These are phyloP conservation scores for Cosmorhoe ocellata DNA, from an alignment of 2,888 invertebrate species.

Conservation along the genomic window DNA sequence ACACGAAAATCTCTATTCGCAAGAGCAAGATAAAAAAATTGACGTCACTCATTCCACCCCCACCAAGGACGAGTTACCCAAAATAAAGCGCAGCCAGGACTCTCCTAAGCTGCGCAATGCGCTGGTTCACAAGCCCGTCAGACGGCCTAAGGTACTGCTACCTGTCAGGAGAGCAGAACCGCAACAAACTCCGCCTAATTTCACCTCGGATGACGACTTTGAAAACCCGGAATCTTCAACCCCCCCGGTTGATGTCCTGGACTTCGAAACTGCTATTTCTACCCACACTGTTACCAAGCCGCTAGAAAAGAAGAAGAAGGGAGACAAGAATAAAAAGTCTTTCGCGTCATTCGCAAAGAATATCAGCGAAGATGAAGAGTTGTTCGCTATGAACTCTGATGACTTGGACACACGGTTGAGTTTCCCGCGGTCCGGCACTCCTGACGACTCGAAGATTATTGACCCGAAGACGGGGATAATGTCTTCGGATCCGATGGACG, in stretches of 20 bases:
- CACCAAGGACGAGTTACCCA: slow-evolving; percentile 39
- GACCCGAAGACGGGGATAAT: slow-evolving; percentile 45
- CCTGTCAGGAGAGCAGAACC: slow-evolving; percentile 60
- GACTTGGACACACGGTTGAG: slow-evolving; percentile 71
- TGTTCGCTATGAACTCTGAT: slow-evolving; percentile 60
- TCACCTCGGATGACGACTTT: slow-evolving; percentile 39
- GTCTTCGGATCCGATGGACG: slow-evolving; percentile 61
- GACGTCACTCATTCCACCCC: slow-evolving; percentile 39
- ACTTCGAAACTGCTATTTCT: slow-evolving; percentile 69
- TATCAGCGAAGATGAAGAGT: slow-evolving; percentile 70
- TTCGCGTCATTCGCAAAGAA: slow-evolving; percentile 49
- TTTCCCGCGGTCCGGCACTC: slow-evolving; percentile 66
- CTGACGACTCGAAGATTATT: slow-evolving; percentile 58
- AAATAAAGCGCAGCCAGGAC: slow-evolving; percentile 46
- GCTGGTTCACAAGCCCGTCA: slow-evolving; percentile 59
- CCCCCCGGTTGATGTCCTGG: slow-evolving; percentile 39
- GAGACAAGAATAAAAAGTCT: slow-evolving; percentile 49
- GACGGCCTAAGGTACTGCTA: slow-evolving; percentile 64
- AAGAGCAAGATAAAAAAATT: slow-evolving; percentile 34
- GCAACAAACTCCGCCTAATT: slow-evolving; percentile 34
- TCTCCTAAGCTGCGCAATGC: slow-evolving; percentile 69
- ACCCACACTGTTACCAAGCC: slow-evolving; percentile 71
- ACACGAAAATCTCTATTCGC: slow-evolving; percentile 17
- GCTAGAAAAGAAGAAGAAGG: slow-evolving; percentile 40
- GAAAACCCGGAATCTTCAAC: slow-evolving; percentile 32